Evolutionary conservation across 2,113 vertebrate genomes (phyloP).

Genomic region (Chionodraco myersi): DNA sequence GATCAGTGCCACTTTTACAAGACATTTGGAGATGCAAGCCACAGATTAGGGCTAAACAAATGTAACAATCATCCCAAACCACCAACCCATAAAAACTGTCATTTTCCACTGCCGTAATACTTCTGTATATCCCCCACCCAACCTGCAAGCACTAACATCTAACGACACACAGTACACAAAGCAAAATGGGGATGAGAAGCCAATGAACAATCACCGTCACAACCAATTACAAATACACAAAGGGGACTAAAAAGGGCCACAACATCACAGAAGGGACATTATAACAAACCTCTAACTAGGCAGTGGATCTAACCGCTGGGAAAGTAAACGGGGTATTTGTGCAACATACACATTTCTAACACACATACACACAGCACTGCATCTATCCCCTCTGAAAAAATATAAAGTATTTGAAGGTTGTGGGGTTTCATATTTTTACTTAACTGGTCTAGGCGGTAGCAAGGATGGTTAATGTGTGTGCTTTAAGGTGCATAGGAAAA

Average conservation of each 20-base stretch:
- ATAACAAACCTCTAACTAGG: constrained; percentile 60
- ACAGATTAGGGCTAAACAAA: constrained; percentile 38
- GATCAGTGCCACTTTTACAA: constrained; percentile 43
- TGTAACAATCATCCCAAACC: constrained; percentile 35
- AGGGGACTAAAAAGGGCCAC: constrained; percentile 64
- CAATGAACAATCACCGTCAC: constrained; percentile 78
- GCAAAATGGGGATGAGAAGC: constrained; percentile 79
- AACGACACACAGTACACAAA: constrained; percentile 69
- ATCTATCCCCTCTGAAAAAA: constrained; percentile 45
- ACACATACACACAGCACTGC: constrained; percentile 45
- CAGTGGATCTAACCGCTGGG: constrained; percentile 59
- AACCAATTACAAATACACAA: constrained; percentile 75
- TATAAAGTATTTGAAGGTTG: constrained; percentile 61
- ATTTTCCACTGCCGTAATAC: constrained; percentile 54
- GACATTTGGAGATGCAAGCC: constrained; percentile 50
- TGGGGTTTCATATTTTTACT: constrained; percentile 87
- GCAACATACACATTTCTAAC: constrained; percentile 24
- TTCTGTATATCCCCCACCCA: constrained; percentile 30
- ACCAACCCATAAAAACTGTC: constrained; percentile 43
- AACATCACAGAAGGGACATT: constrained; percentile 67
- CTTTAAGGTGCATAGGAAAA: constrained; percentile 95
- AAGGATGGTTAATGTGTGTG: constrained; percentile 99
- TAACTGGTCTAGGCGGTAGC: constrained; percentile 99
- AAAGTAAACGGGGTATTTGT: constrained; percentile 21
- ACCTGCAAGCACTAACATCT: constrained; percentile 17